Evolutionary conservation across 2,888 invertebrate species (phyloP).

Genomic region (Thumatha senex): DNA sequence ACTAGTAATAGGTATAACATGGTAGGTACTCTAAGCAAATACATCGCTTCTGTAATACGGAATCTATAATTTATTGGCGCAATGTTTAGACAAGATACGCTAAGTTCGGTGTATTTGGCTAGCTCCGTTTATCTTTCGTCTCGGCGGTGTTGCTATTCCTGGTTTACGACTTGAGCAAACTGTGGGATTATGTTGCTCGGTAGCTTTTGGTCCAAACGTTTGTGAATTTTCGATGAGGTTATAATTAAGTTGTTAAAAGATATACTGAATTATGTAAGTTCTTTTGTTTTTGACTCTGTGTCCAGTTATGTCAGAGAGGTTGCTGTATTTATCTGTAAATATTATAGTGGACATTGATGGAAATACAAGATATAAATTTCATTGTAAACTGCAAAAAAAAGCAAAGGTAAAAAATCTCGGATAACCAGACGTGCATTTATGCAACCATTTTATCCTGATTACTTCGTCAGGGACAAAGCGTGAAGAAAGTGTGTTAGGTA

Average conservation of each 20-base stretch:
- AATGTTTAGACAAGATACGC: conserved; percentile 18
- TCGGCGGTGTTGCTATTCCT: conserved; percentile 25
- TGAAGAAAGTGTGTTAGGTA: neutral
- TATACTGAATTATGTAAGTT: neutral
- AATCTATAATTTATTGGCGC: conserved; percentile 21
- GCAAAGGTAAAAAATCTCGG: no score
- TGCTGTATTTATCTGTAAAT: no score
- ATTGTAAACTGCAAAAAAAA: no score
- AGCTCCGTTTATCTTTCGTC: conserved; percentile 27
- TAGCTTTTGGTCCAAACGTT: conserved; percentile 6
- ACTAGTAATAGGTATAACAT: neutral
- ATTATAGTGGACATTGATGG: no score
- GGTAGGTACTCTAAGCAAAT: neutral
- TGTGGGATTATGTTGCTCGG: conserved; percentile 14
- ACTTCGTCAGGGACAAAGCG: no score
- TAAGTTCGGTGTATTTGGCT: conserved; percentile 29
- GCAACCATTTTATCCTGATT: no score
- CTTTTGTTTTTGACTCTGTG: neutral
- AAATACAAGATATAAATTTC: no score
- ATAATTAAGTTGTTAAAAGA: neutral
- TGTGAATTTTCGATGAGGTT: conserved; percentile 3
- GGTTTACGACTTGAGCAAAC: conserved; percentile 32
- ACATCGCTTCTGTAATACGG: conserved; percentile 7
- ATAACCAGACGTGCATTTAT: no score
- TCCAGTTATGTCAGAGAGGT: no score